A percentile compares a stretch with the other conserved stretches of the same genome.
These are phyloP conservation scores for Pongo pygmaeus DNA, from an alignment of 2,113 vertebrate genomes.

Conservation along the genomic window DNA sequence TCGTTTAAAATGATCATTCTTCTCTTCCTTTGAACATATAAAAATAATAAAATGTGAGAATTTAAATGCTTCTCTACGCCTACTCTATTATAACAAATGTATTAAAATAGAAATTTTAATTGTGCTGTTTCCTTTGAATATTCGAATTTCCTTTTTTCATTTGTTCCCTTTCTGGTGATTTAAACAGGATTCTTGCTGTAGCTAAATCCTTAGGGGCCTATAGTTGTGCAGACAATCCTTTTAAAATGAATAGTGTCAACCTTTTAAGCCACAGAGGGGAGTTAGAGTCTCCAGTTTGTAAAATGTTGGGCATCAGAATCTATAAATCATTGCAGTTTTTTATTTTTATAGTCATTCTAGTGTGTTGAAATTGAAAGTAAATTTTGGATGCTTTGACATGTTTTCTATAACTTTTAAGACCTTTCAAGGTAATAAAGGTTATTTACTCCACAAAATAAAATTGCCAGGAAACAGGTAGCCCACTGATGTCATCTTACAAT, in stretches of 20 bases:
- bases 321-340: slow-evolving; percentile 58
- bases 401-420: slow-evolving; percentile 58
- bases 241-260: slow-evolving; percentile 66
- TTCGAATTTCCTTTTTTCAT: slow-evolving; percentile 41
- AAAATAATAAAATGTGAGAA: slow-evolving; percentile 13
- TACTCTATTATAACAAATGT: not conserved
- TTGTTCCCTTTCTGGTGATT: slow-evolving; percentile 39
- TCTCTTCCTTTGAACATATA: slow-evolving; percentile 7
- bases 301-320: slow-evolving; percentile 41
- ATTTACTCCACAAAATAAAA: slow-evolving; percentile 54
- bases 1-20: slow-evolving; percentile 11
- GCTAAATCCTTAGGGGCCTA: slow-evolving; percentile 15
- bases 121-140: slow-evolving; percentile 16
- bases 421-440: slow-evolving; percentile 56
- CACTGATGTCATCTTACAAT: not conserved
- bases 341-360: slow-evolving; percentile 58
- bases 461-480: not conserved
- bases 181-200: slow-evolving; percentile 21
- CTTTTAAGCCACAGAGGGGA: slow-evolving; percentile 56
- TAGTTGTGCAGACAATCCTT: slow-evolving; percentile 38
- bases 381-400: slow-evolving; percentile 58
- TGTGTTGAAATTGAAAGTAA: slow-evolving; percentile 64
- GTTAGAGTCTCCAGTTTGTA: slow-evolving; percentile 48
- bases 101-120: slow-evolving; percentile 46
- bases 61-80: not conserved